phyloP scores from a whole-genome alignment of 2,888 invertebrate species.

The Carterocephalus palaemon region DNA sequence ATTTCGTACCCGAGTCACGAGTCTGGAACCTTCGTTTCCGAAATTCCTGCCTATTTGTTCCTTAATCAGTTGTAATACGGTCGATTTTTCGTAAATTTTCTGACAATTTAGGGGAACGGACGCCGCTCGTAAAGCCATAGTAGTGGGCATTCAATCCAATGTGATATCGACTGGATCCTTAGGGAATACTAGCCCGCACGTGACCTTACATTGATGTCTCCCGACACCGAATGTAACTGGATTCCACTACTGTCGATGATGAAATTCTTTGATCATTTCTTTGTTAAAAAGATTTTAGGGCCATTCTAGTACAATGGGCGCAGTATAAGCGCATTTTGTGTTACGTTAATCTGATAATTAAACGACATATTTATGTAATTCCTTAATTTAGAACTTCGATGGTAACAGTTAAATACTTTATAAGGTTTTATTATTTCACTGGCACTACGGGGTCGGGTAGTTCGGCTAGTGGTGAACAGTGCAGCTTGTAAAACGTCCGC shows the following conservation, averaged over 20 bases:
- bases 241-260: not conserved
- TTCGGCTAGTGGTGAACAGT: no score
- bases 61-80: constrained; percentile 26
- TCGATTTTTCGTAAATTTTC: constrained; percentile 20
- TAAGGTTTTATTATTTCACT: no score
- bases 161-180: constrained; percentile 21
- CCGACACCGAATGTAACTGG: constrained; percentile 29
- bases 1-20: constrained; percentile 33
- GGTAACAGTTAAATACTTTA: no score
- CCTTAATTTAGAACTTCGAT: no score
- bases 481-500: no score
- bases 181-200: constrained; percentile 35
- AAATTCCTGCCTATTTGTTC: constrained; percentile 7
- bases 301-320: no score
- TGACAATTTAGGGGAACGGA: constrained; percentile 8
- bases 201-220: constrained; percentile 51
- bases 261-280: constrained; percentile 8
- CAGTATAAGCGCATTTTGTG: no score
- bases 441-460: no score
- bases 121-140: constrained; percentile 16
- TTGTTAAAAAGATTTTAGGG: no score
- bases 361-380: no score
- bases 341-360: no score
- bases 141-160: constrained; percentile 24
- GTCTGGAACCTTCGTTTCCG: constrained; percentile 2